phyloP scores from a whole-genome alignment of 2,888 invertebrate genomes.

The Fabriciana adippe region DNA sequence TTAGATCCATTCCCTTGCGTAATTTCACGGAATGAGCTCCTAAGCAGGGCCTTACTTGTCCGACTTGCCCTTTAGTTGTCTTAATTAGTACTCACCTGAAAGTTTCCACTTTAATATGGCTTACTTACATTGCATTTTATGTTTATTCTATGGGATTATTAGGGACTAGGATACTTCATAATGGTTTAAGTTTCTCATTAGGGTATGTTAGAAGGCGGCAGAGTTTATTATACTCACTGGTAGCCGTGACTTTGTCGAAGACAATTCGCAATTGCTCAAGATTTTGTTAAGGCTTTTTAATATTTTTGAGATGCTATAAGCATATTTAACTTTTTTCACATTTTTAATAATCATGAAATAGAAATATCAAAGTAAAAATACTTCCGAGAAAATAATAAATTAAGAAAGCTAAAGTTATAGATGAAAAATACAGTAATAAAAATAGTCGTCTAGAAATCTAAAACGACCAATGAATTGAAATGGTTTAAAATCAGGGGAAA shows the following conservation, averaged over 20 bases:
- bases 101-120: slow-evolving; percentile 44
- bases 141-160: slow-evolving; percentile 35
- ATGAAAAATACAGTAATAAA: too few relatives aligned
- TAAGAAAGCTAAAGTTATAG: too few relatives aligned
- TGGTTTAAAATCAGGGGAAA: slow-evolving; percentile 9
- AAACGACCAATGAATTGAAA: not conserved
- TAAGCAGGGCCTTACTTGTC: slow-evolving; percentile 67
- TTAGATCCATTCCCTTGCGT: slow-evolving; percentile 69
- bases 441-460: too few relatives aligned
- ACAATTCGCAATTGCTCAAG: not conserved
- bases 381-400: too few relatives aligned
- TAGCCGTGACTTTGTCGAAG: not conserved
- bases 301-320: too few relatives aligned
- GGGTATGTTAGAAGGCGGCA: not conserved
- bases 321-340: too few relatives aligned
- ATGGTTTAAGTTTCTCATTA: slow-evolving; percentile 24
- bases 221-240: not conserved
- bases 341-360: too few relatives aligned
- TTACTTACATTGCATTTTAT: slow-evolving; percentile 39
- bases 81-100: slow-evolving; percentile 49
- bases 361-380: too few relatives aligned
- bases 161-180: slow-evolving; percentile 17
- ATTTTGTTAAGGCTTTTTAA: not conserved
- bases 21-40: slow-evolving; percentile 76
- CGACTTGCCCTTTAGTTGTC: slow-evolving; percentile 47